Evolutionary conservation across 2,113 vertebrate species (phyloP).

Genomic region (Notothenia rossii): DNA sequence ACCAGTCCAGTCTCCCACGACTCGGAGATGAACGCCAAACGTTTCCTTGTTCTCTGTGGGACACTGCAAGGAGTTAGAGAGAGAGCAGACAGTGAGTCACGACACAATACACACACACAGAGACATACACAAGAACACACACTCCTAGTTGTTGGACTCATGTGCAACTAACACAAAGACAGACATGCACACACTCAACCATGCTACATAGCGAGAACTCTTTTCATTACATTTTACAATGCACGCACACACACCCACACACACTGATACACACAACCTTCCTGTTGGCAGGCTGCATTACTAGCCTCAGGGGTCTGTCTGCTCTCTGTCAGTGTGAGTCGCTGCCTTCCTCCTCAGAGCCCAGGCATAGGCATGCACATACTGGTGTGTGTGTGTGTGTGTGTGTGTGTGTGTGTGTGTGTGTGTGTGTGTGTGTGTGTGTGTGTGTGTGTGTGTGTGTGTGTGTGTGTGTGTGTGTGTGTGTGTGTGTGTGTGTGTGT

Average conservation of each 20-base stretch:
- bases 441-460: conserved; percentile 25
- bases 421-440: conserved; percentile 10
- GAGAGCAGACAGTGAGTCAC: conserved; percentile 64
- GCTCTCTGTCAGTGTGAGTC: conserved; percentile 76
- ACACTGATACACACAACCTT: conserved; percentile 40
- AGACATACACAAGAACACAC: not conserved
- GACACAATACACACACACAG: conserved; percentile 12
- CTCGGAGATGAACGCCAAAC: conserved; percentile 95
- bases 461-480: conserved; percentile 14
- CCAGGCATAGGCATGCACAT: conserved; percentile 52
- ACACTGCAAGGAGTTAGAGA: conserved; percentile 88
- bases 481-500: conserved; percentile 13
- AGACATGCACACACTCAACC: conserved; percentile 22
- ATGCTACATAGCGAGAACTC: conserved; percentile 28
- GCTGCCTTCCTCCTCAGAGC: conserved; percentile 58
- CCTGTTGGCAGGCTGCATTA: conserved; percentile 71
- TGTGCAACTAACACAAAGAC: not conserved
- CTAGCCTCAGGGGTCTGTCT: conserved; percentile 79
- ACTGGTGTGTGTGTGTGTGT: conserved; percentile 7
- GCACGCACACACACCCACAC: conserved; percentile 31
- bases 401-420: not conserved
- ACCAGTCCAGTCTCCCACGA: conserved; percentile 99
- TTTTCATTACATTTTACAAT: conserved; percentile 46
- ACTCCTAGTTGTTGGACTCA: not conserved
- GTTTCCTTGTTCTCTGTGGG: conserved; percentile 92